Base-by-base conservation (phyloP, 2,888 invertebrate genomes). In the Apodemia zela region DNA sequence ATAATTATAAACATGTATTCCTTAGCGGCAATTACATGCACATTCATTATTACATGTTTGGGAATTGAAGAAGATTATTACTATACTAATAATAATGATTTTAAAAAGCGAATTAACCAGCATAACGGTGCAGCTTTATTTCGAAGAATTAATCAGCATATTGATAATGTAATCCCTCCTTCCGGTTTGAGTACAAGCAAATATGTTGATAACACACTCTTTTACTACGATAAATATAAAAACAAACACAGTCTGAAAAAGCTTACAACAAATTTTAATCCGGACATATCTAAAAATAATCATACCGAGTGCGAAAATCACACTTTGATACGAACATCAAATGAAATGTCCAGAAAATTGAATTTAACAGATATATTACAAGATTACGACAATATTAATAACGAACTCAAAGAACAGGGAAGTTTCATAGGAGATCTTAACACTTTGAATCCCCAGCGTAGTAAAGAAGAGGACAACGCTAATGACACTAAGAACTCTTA, bases 401-500 rank as follows among this genome's bases (percentile, higher is more conserved):
- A 0, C 5, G 51, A 21, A 51, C 3, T 21, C 51, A 11, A 21
- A 13, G 51, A 21, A 11, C 51, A 51, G 4, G 18, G 11, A 18
- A 51, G 18, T 18, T 18, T 51, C 11, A 17, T 6, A 49, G 21
- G 45, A 29, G 17, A 47, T 29, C n/a, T 21, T 51, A 13, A 18
- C 21, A 11, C n/a, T 21, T 21, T 21, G 11, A 51, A 51, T 51
- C 21, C 51, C 11, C 51, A 51, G 10, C 59, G 59, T 13, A 33
- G 17, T 18, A 42, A 21, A 11, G 61, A 63, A 2, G 59, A 63
- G 51, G 61, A 65, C 0, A 33, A 7, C 15, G 60, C 58, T 13
- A 35, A 61, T 15, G 45, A 21, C 21, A 51, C 17, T 1, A 63
- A 67, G 57, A 60, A 60, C 5, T 64, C 63, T 33, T 58, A 66